Conservation (phyloP, 1,140 invertebrate genomes). For the Acyrthosiphon pisum region DNA sequence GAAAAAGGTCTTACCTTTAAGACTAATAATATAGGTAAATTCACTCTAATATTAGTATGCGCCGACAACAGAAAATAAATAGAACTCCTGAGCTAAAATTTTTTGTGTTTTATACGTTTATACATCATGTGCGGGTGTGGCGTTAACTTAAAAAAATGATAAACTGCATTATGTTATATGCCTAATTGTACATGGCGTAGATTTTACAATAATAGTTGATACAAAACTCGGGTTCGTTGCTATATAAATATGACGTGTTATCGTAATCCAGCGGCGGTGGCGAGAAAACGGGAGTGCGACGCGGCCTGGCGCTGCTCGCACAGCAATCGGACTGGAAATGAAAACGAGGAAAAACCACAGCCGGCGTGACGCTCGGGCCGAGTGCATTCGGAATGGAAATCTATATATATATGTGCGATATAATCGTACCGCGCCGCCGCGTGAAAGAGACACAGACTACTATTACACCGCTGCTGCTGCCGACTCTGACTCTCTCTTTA, state of each 20-base stretch:
- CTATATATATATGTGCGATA: not conserved
- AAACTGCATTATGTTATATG: too few species aligned
- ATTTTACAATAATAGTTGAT: too few species aligned
- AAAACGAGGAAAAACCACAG: constrained; percentile 39
- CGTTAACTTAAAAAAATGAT: too few species aligned
- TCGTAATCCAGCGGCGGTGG: not conserved
- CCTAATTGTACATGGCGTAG: too few species aligned
- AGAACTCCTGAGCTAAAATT: not conserved
- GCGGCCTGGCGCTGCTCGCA: not conserved
- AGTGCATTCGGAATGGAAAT: constrained; percentile 54
- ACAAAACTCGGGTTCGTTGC: too few species aligned
- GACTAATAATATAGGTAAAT: not conserved
- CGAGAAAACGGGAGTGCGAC: not conserved
- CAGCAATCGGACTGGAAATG: constrained; percentile 48
- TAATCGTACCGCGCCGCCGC: constrained; percentile 44
- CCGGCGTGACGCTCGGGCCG: constrained; percentile 41
- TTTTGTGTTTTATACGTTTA: too few species aligned
- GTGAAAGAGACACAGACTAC: not conserved
- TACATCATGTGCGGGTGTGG: too few species aligned
- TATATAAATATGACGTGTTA: not conserved
- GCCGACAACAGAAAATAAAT: not conserved
- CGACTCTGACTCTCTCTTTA: not conserved
- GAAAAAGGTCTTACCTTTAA: not conserved
- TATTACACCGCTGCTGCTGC: not conserved
- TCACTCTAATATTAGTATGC: not conserved